Percentiles rank a stretch among this genome's conserved stretches.
Evolutionary conservation across 2,888 invertebrate species (phyloP).

Genomic region (Phaedon cochleariae): DNA sequence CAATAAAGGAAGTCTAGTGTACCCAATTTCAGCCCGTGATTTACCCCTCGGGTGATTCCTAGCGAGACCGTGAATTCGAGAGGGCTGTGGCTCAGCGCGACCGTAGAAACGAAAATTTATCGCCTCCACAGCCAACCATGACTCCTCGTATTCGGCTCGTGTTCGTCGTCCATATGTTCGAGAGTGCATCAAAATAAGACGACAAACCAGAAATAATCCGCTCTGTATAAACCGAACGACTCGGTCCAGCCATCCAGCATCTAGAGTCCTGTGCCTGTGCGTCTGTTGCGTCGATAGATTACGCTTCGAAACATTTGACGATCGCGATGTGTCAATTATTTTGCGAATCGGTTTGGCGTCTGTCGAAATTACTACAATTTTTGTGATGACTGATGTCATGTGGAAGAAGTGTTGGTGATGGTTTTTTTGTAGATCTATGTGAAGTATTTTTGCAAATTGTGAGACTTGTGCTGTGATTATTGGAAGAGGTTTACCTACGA

Average conservation of each 20-base stretch:
- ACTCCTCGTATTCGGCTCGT: conserved; percentile 2
- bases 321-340: conserved; percentile 6
- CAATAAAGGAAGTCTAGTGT: no score
- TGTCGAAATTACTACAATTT: not conserved
- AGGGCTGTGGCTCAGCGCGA: conserved; percentile 13
- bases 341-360: conserved; percentile 10
- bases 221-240: not conserved
- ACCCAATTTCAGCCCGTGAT: no score
- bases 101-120: conserved; percentile 15
- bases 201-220: conserved; percentile 1
- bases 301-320: conserved; percentile 22
- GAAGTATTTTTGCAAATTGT: no score
- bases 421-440: not conserved
- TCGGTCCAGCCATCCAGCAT: conserved; percentile 4
- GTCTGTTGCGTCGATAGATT: not conserved
- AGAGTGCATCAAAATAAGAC: not conserved
- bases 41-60: no score
- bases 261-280: conserved; percentile 19
- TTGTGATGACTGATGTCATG: not conserved
- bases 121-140: not conserved
- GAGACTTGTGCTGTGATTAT: no score
- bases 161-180: not conserved
- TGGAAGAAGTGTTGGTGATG: not conserved
- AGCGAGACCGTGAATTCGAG: conserved; percentile 14
- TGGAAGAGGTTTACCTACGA: no score